Percentiles rank a stretch among this genome's conserved stretches.
phyloP scores from a whole-genome alignment of 2,888 invertebrate species.

The Spodoptera littoralis region DNA sequence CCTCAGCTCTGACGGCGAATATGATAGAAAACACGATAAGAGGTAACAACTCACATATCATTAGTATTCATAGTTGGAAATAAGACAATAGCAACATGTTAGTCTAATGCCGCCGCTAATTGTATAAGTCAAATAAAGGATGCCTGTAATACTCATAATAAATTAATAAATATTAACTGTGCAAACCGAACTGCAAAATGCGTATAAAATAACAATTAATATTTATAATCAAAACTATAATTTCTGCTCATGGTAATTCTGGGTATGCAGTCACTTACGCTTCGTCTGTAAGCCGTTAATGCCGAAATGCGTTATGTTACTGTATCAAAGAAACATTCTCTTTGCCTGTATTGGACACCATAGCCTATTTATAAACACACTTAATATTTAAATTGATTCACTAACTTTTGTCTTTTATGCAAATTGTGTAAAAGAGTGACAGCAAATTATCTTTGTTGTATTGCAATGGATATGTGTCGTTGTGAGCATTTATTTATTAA shows the following conservation, averaged over 20 bases:
- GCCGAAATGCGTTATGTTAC: conserved; percentile 8
- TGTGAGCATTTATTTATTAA: conserved; percentile 47
- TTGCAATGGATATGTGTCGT: conserved; percentile 23
- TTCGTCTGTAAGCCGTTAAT: conserved; percentile 10
- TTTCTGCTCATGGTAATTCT: no score
- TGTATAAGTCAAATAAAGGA: conserved; percentile 51
- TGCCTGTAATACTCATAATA: conserved; percentile 13
- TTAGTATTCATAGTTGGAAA: conserved; percentile 17
- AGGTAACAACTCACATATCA: conserved; percentile 69
- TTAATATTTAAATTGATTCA: conserved; percentile 2
- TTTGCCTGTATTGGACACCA: no score
- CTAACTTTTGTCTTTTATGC: conserved; percentile 1
- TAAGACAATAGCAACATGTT: conserved; percentile 22
- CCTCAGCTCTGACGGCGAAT: conserved; percentile 85
- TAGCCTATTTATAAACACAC: no score
- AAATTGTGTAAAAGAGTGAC: conserved; percentile 15
- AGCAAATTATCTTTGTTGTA: conserved; percentile 18
- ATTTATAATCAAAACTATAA: no score
- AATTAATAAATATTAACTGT: no score
- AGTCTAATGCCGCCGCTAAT: conserved; percentile 45
- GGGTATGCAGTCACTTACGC: neutral
- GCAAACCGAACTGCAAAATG: no score
- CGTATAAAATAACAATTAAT: no score
- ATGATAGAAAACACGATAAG: conserved; percentile 86
- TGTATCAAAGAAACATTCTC: neutral